A percentile compares a stretch with the other conserved stretches of the same genome.
phyloP scores from a whole-genome alignment of 92 coral and sea anemone genomes.

The Palythoa grandiflora region DNA sequence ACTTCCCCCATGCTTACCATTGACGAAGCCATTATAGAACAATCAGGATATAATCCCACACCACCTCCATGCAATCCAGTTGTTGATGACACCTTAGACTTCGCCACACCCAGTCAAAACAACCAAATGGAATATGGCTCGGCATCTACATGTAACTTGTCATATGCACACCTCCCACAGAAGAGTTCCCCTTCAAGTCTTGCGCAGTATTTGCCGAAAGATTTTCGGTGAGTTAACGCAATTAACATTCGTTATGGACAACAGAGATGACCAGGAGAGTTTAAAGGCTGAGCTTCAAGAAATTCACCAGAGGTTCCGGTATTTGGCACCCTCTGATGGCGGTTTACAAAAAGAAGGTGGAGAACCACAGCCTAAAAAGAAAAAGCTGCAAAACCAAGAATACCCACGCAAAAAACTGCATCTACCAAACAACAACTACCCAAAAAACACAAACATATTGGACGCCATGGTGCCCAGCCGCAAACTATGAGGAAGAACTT shows the following conservation, averaged over 20 bases:
- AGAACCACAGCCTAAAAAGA: constrained; percentile 15
- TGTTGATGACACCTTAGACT: neutral
- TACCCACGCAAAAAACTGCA: constrained; percentile 28
- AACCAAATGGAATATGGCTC: neutral
- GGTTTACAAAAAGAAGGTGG: constrained; percentile 24
- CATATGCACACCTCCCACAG: constrained; percentile 17
- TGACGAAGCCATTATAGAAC: constrained; percentile 37
- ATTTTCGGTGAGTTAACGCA: neutral
- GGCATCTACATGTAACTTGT: constrained; percentile 2
- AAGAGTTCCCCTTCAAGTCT: constrained; percentile 27
- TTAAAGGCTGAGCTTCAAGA: constrained; percentile 15
- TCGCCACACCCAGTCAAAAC: neutral
- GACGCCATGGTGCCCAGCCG: constrained; percentile 29
- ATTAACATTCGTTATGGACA: neutral
- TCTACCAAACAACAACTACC: constrained; percentile 1
- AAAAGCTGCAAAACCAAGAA: constrained; percentile 32
- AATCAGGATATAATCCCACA: neutral
- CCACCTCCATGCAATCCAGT: neutral
- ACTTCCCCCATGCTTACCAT: constrained; percentile 27
- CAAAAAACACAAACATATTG: constrained; percentile 36
- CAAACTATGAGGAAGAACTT: neutral
- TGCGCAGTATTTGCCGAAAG: constrained; percentile 14
- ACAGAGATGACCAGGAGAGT: neutral
- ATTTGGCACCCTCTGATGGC: constrained; percentile 41
- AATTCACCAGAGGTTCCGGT: neutral